Evolutionary conservation across 2,797 vertebrate genomes (phyloP), one percentile per base, ranked within the genome.

Genomic region (Percopsis omiscomaycus): DNA sequence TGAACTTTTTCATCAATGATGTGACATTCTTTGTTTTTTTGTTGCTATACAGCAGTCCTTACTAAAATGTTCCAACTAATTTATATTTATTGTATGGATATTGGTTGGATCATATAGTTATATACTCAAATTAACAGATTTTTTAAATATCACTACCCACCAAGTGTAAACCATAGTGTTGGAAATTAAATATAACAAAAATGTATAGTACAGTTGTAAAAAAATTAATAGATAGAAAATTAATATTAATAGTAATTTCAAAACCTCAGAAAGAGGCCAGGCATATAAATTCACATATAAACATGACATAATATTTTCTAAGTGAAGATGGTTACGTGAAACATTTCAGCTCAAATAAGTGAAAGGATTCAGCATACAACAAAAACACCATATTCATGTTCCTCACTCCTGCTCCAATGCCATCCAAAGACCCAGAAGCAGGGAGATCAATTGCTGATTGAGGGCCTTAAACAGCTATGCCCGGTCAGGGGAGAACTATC

Each of bases 301-400:
- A 28, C 1, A n/a, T 45, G 10, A n/a, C 16, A 22, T 6, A 16
- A 58, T 6, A 45, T 10, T 13, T 4, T 32, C 5, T 10, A 6
- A 11, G 27, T 54, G 5, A 27, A 22, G 15, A 44, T 55, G 64
- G 50, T 55, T 29, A 15, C 14, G 65, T 27, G 29, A 60, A 68
- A 71, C 59, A 66, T 47, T 22, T 10, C n/a, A 16, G 11, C 46
- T 59, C 15, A 75, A 78, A 70, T 47, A 64, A 64, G 68, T 3
- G 46, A 46, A 58, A 68, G 59, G 66, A 73, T 70, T 70, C 15
- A 66, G 58, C 55, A 54, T 3, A 54, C 73, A 68, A 62, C 55
- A 53, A 62, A 73, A 80, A 77, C 46, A 51, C 61, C 66, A 80
- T 2, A 53, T 61, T 76, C 67, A 81, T 81, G 79, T 82, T 57